Base-by-base conservation (phyloP, 2,888 invertebrate genomes). In the Esperia sulphurella region DNA sequence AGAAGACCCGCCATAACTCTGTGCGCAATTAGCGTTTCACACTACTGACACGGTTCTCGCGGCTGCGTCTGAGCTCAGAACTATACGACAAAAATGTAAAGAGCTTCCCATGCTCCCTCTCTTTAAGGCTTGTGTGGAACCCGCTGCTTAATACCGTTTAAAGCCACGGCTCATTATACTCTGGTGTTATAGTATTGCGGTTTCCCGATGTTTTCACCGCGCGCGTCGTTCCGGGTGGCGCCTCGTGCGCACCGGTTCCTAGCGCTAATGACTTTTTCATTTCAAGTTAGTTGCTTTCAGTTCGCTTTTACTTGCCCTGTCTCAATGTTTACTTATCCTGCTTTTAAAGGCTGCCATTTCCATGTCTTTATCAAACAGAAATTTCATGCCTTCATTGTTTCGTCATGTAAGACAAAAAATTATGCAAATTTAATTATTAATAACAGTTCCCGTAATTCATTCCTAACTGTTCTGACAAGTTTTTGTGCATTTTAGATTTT, bases 1-100 rank as follows among this genome's bases (percentile, higher is more conserved):
- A 39, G 45, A 28, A 41, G 45, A 37, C 14, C 45, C 29, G 41
- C 43, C 52, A 47, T 47, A 47, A 47, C 45, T 48, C 45, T 46
- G 42, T 40, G 52, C 44, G 53, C 52, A 54, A 57, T 57, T 57
- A 57, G 52, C 54, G 51, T 53, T 86, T 85, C 83, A 86, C 87
- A 86, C 89, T 86, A 88, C 84, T 89, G 87, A 89, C 89, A 89
- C 87, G 87, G 84, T 88, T 89, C 85, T 83, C 83, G 79, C 78
- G 77, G 68, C 73, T 67, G 67, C 63, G 73, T 72, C 75, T 65
- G 77, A 69, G 68, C 75, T 39, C 2, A 21, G 21, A n/a, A 5
- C n/a, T 6, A 10, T 40, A 14, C 40, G 21, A 14, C 40, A 35
- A 14, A 40, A 12, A 14, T 9, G 1, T 14, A 14, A 40, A 21